A percentile compares a stretch with the other conserved stretches of the same genome.
These are phyloP conservation scores for Caenorhabditis sp. DNA, from an alignment of 2,888 invertebrate species.

Conservation along the genomic window DNA sequence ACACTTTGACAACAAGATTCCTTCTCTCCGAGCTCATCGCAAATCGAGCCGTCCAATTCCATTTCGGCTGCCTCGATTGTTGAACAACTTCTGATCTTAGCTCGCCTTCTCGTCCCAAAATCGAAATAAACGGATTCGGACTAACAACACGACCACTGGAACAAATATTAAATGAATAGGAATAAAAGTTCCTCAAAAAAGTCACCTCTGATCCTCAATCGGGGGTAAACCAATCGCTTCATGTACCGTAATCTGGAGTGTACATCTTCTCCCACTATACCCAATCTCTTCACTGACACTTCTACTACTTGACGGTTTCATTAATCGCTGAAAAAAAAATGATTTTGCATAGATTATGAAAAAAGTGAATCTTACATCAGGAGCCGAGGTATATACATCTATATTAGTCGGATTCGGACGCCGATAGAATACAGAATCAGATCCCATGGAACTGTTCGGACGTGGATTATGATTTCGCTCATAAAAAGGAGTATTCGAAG, in stretches of 20 bases:
- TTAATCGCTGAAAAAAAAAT: too few species aligned
- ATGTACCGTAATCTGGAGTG: constrained; percentile 42
- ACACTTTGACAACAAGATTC: constrained; percentile 48
- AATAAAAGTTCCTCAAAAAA: background rate
- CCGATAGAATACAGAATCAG: constrained; percentile 27
- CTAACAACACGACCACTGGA: constrained; percentile 36
- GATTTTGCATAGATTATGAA: too few species aligned
- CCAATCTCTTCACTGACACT: constrained; percentile 16
- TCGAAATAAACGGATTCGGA: constrained; percentile 45
- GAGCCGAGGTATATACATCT: background rate
- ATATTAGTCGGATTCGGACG: background rate
- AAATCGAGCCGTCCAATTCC: constrained; percentile 53
- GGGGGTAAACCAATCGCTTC: constrained; percentile 49
- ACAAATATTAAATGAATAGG: background rate
- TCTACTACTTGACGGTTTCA: background rate
- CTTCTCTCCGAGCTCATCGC: constrained; percentile 46
- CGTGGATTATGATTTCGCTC: background rate
- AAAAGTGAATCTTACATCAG: too few species aligned
- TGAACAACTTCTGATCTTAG: constrained; percentile 40
- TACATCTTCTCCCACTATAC: constrained; percentile 23
- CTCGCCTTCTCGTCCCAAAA: constrained; percentile 53
- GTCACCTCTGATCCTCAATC: constrained; percentile 35
- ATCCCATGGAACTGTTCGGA: constrained; percentile 16
- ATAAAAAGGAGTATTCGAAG: background rate
- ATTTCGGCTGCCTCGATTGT: constrained; percentile 30